These are phyloP conservation scores for Heterocephalus glaber DNA, from an alignment of 2,113 vertebrate species.

Conservation along the genomic window DNA sequence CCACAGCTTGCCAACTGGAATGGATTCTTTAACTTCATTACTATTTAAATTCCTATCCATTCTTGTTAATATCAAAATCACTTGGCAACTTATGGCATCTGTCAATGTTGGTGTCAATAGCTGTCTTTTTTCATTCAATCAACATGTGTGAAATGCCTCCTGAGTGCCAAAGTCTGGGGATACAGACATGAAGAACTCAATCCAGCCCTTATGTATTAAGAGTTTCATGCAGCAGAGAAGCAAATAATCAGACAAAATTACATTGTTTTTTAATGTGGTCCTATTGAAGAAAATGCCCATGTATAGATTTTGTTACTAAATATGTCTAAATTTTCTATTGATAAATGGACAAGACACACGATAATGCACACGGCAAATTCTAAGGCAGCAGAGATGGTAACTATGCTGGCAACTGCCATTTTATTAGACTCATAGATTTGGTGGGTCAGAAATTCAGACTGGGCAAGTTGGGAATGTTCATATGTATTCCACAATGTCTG, in stretches of 20 bases:
- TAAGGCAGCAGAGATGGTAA: background rate
- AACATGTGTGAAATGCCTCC: constrained; percentile 22
- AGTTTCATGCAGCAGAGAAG: background rate
- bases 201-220: background rate
- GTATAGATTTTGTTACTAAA: background rate
- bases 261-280: background rate
- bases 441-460: background rate
- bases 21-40: background rate
- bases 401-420: background rate
- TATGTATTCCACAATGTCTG: background rate
- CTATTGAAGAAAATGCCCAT: background rate
- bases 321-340: background rate
- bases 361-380: background rate
- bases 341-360: background rate
- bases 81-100: background rate
- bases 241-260: constrained; percentile 25
- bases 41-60: constrained; percentile 30
- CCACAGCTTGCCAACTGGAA: background rate
- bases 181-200: background rate
- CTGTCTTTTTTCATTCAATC: constrained; percentile 1
- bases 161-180: background rate
- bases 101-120: background rate
- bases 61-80: constrained; percentile 30
- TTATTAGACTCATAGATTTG: background rate
- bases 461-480: background rate